phyloP scores from a whole-genome alignment of 2,888 invertebrate genomes.

The Copidosoma aretas region DNA sequence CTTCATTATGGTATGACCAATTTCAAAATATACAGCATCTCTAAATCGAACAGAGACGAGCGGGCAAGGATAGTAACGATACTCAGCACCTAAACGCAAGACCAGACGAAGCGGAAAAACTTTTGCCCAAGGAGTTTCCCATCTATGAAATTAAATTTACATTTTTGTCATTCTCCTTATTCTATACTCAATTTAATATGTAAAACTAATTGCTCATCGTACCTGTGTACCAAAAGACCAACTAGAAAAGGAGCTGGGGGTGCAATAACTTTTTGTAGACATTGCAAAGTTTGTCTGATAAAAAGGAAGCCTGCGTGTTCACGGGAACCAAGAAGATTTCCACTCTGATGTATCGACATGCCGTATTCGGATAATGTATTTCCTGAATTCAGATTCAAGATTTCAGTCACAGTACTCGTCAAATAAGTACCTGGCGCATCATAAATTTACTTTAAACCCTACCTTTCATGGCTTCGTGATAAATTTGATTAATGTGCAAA shows the following conservation, averaged over 20 bases:
- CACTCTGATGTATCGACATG: constrained; percentile 70
- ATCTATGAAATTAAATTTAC: constrained; percentile 57
- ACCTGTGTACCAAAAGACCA: constrained; percentile 79
- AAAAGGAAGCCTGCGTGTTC: constrained; percentile 85
- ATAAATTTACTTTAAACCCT: constrained; percentile 15
- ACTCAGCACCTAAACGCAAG: constrained; percentile 82
- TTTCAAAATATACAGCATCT: constrained; percentile 82
- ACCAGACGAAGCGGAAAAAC: constrained; percentile 77
- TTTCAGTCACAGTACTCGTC: neutral
- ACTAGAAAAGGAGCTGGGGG: constrained; percentile 79
- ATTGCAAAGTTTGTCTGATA: constrained; percentile 81
- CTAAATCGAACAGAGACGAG: constrained; percentile 78
- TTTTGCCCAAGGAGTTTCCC: constrained; percentile 85
- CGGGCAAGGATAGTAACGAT: constrained; percentile 85
- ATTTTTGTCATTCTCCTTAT: constrained; percentile 24
- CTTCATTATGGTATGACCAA: constrained; percentile 88
- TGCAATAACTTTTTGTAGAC: constrained; percentile 75
- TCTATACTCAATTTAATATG: constrained; percentile 5
- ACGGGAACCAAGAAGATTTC: constrained; percentile 71
- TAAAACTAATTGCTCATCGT: constrained; percentile 1
- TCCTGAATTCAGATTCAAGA: constrained; percentile 61
- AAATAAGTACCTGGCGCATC: neutral
- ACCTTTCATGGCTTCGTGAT: constrained; percentile 72
- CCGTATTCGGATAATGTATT: constrained; percentile 75
- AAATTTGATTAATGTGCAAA: constrained; percentile 75